These are phyloP conservation scores for Nannobrachium achirus DNA, from an alignment of 2,113 vertebrate genomes.

Conservation along the genomic window DNA sequence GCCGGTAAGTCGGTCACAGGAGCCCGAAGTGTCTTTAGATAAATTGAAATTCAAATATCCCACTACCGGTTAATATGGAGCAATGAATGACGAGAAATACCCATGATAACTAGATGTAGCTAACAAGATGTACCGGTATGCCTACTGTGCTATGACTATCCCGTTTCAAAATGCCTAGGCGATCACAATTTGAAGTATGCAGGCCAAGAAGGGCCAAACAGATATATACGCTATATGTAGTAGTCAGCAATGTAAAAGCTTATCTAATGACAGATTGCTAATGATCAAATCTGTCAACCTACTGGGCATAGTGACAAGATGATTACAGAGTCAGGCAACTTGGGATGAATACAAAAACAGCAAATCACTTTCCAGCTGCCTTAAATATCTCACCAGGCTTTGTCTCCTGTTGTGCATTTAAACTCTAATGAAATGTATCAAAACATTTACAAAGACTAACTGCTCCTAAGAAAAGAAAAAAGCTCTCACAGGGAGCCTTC, in stretches of 20 bases:
- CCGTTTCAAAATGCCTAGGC: background rate
- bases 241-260: background rate
- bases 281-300: background rate
- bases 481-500: too few species aligned
- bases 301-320: background rate
- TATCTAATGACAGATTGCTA: background rate
- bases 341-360: background rate
- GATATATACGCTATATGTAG: background rate
- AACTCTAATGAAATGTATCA: background rate
- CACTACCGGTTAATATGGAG: background rate
- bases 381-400: background rate
- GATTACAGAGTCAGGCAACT: background rate
- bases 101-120: too few species aligned
- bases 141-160: background rate
- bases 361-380: background rate
- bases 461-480: conserved; percentile 21
- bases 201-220: background rate
- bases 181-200: background rate
- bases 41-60: background rate
- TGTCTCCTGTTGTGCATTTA: background rate
- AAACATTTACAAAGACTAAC: background rate
- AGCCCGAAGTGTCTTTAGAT: background rate
- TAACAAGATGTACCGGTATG: background rate
- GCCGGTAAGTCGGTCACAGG: background rate
- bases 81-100: too few species aligned